Percentiles rank a stretch among this genome's conserved stretches.
Evolutionary conservation across 2,797 vertebrate species (phyloP).

Genomic region (Eospalax fontanierii): DNA sequence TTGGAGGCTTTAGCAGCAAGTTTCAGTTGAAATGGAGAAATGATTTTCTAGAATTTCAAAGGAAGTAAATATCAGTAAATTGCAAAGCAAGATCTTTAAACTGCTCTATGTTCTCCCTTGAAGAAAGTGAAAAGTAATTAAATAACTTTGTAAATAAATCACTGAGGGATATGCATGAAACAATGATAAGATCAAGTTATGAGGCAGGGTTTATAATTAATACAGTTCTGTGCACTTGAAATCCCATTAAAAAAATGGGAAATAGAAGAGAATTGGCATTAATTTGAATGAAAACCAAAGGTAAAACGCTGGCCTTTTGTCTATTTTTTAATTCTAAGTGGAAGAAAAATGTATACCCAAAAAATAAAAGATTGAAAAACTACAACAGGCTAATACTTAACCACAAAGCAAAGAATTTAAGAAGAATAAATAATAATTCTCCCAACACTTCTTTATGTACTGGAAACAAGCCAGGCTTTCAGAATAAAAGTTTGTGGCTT

Average conservation of each 20-base stretch:
- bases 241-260: slow-evolving; percentile 50
- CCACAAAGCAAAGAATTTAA: slow-evolving; percentile 74
- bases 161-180: slow-evolving; percentile 48
- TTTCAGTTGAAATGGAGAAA: slow-evolving; percentile 91
- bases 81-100: slow-evolving; percentile 74
- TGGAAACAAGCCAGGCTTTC: slow-evolving; percentile 70
- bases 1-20: slow-evolving; percentile 90
- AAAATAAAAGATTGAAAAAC: slow-evolving; percentile 67
- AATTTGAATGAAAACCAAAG: slow-evolving; percentile 70
- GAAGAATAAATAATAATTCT: slow-evolving; percentile 75
- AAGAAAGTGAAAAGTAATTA: slow-evolving; percentile 73
- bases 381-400: slow-evolving; percentile 58
- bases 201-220: slow-evolving; percentile 74
- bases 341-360: slow-evolving; percentile 50
- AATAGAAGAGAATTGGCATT: slow-evolving; percentile 69
- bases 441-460: slow-evolving; percentile 65
- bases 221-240: slow-evolving; percentile 66
- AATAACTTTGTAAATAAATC: slow-evolving; percentile 73
- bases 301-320: slow-evolving; percentile 19
- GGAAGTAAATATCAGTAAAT: slow-evolving; percentile 76
- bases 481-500: slow-evolving; percentile 72
- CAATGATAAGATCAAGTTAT: slow-evolving; percentile 67
- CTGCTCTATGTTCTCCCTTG: slow-evolving; percentile 51
- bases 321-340: slow-evolving; percentile 56
- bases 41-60: slow-evolving; percentile 90